These are phyloP conservation scores for Rhyzopertha dominica DNA, from an alignment of 1,140 invertebrate species.

Conservation along the genomic window DNA sequence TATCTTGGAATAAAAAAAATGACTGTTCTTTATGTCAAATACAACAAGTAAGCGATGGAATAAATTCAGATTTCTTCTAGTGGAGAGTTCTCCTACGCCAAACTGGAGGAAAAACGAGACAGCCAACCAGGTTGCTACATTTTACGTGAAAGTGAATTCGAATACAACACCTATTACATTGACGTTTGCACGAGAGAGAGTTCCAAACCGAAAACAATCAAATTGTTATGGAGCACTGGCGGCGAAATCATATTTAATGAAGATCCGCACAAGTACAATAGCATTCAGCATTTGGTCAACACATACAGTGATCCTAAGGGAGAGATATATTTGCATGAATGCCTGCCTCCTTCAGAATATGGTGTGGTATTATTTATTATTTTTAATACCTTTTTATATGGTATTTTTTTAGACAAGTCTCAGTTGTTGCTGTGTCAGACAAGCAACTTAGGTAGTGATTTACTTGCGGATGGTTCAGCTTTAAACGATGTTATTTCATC, in stretches of 20 bases:
- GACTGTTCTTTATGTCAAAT: too few species aligned
- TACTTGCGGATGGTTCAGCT: constrained; percentile 46
- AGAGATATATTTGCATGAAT: constrained; percentile 61
- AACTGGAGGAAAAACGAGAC: constrained; percentile 70
- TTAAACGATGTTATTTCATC: constrained; percentile 46
- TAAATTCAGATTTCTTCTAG: constrained; percentile 53
- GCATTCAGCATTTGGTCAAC: constrained; percentile 56
- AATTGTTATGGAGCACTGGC: constrained; percentile 52
- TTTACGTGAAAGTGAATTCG: constrained; percentile 71
- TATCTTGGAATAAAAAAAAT: too few species aligned
- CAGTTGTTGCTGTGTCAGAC: constrained; percentile 63
- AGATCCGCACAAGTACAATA: constrained; percentile 52
- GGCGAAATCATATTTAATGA: constrained; percentile 51
- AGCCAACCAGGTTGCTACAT: constrained; percentile 74
- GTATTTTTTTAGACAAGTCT: constrained; percentile 60
- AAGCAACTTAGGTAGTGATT: constrained; percentile 43
- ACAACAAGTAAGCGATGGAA: too few species aligned
- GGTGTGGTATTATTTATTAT: constrained; percentile 50
- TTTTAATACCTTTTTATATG: constrained; percentile 8
- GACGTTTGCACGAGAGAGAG: constrained; percentile 71
- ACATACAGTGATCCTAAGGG: constrained; percentile 56
- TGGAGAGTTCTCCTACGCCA: constrained; percentile 74
- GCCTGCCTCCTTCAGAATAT: constrained; percentile 79
- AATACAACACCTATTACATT: constrained; percentile 72
- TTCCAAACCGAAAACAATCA: constrained; percentile 63